These are phyloP conservation scores for Drosophila miranda DNA, from an alignment of 1,140 invertebrate species.

Conservation along the genomic window DNA sequence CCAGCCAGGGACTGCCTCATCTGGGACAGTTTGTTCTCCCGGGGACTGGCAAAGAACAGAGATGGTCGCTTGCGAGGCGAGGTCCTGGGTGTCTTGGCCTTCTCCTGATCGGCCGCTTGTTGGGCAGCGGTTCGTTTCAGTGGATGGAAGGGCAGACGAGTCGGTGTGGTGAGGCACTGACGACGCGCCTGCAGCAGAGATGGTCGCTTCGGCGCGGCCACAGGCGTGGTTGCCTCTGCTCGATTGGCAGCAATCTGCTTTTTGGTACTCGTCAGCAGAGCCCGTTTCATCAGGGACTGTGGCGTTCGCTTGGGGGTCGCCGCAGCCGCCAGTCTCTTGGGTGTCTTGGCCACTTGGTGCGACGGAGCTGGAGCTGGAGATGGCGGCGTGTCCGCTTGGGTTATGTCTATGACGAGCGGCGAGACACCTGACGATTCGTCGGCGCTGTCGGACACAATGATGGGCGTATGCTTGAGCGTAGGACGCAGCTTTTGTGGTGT, in stretches of 20 bases:
- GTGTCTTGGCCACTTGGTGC: constrained; percentile 20
- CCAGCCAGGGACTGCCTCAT: constrained; percentile 52
- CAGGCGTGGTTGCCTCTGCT: constrained; percentile 13
- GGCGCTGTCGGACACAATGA: constrained; percentile 35
- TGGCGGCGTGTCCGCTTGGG: constrained; percentile 31
- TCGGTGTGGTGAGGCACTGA: constrained; percentile 39
- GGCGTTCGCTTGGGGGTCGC: constrained; percentile 66
- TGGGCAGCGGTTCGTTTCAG: constrained; percentile 20
- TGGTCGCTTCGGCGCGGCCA: constrained; percentile 1
- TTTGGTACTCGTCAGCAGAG: constrained; percentile 69
- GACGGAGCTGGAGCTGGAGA: not conserved
- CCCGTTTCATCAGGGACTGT: constrained; percentile 72
- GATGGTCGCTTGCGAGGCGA: constrained; percentile 41
- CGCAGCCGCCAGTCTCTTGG: constrained; percentile 24
- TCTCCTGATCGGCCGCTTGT: not conserved
- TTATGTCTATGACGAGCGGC: constrained; percentile 59
- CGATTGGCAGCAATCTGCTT: constrained; percentile 46
- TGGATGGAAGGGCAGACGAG: constrained; percentile 50
- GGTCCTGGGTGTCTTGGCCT: constrained; percentile 23
- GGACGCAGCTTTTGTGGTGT: constrained; percentile 60
- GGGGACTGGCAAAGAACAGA: constrained; percentile 23
- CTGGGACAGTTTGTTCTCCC: constrained; percentile 57
- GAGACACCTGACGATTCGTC: constrained; percentile 50
- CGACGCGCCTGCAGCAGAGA: constrained; percentile 29
- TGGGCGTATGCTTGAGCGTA: constrained; percentile 39